A percentile compares a stretch with the other conserved stretches of the same genome.
Evolutionary conservation across 2,888 invertebrate species (phyloP).

Genomic region (Aquatica leii): DNA sequence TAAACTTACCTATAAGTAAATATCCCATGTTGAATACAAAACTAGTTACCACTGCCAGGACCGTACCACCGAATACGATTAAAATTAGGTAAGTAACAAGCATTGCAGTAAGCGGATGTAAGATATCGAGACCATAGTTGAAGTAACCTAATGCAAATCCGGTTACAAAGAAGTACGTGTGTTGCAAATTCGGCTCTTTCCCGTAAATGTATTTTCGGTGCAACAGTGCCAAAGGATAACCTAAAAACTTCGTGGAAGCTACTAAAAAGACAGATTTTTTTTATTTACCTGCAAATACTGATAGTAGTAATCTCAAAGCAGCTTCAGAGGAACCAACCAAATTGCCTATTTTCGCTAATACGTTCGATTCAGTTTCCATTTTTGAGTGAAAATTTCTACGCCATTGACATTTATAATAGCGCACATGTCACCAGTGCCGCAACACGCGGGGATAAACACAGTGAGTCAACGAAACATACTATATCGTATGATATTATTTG

Average conservation of each 20-base stretch:
- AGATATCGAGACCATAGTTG: constrained; percentile 82
- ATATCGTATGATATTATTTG: too few species aligned
- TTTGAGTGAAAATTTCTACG: neutral
- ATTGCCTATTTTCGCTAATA: constrained; percentile 1
- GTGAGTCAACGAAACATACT: too few species aligned
- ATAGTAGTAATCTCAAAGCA: constrained; percentile 54
- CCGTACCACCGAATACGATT: constrained; percentile 70
- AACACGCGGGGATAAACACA: too few species aligned
- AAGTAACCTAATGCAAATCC: constrained; percentile 82
- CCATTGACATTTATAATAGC: neutral
- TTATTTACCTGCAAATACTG: constrained; percentile 57
- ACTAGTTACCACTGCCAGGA: constrained; percentile 71
- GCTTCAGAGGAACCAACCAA: constrained; percentile 53
- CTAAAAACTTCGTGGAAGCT: too few species aligned
- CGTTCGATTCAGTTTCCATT: neutral
- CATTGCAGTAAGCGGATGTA: constrained; percentile 80
- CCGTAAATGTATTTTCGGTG: constrained; percentile 69
- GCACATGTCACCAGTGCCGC: neutral
- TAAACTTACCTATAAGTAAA: constrained; percentile 67
- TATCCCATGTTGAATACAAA: constrained; percentile 86
- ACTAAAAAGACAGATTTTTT: too few species aligned
- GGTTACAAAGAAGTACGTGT: constrained; percentile 75
- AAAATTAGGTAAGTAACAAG: constrained; percentile 75
- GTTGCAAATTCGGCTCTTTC: constrained; percentile 67
- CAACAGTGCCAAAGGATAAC: constrained; percentile 75